Percentiles rank a stretch among this genome's conserved stretches.
Conservation (phyloP, 2,113 vertebrate species). For the Malaclemys terrapin region DNA sequence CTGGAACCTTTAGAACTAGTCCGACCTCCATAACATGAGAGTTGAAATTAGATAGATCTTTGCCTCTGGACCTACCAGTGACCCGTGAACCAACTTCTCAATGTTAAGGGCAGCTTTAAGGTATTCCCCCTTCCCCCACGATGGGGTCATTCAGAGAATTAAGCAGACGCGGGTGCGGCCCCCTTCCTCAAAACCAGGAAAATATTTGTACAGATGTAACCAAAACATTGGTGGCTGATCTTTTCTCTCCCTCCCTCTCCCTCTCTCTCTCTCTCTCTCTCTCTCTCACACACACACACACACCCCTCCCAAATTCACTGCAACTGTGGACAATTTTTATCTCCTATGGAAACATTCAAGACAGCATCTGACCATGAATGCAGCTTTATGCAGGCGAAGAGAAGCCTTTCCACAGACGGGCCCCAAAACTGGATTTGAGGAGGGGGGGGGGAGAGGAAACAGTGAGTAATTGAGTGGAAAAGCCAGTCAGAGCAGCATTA, state of each 20-base stretch:
- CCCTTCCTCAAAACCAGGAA: conserved; percentile 1
- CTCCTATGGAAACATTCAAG: background rate
- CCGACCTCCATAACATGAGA: background rate
- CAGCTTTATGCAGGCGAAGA: background rate
- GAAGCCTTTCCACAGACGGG: background rate
- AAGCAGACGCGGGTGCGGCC: background rate
- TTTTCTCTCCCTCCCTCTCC: background rate
- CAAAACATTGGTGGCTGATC: conserved; percentile 4
- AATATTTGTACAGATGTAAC: conserved; percentile 40
- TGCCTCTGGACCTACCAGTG: background rate
- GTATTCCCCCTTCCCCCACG: background rate
- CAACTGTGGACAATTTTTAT: background rate
- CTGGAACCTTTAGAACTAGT: background rate
- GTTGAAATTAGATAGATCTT: background rate
- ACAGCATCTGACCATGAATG: background rate
- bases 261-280: no score
- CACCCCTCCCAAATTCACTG: background rate
- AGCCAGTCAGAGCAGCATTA: background rate
- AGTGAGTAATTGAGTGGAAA: background rate
- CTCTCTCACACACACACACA: background rate
- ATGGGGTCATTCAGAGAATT: background rate
- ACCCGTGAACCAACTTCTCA: background rate
- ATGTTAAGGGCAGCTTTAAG: background rate
- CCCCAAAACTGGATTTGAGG: background rate
- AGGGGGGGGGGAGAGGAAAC: background rate